Evolutionary conservation across 2,888 invertebrate genomes (phyloP).

Genomic region (Tenthredo livida): DNA sequence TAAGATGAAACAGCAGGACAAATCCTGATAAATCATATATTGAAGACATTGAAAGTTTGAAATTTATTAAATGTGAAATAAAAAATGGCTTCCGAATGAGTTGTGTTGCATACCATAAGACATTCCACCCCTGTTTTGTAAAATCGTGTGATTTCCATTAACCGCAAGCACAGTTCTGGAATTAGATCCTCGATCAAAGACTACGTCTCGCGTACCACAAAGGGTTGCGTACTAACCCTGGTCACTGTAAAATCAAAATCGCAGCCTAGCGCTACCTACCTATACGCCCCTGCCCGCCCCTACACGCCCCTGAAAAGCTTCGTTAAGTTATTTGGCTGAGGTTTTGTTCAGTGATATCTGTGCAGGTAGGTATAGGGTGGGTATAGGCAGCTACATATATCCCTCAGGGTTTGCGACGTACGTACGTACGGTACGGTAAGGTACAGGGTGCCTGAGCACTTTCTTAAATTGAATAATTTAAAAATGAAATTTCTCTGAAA

Average conservation of each 20-base stretch:
- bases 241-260: constrained; percentile 14
- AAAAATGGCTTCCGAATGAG: neutral
- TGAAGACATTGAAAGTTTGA: neutral
- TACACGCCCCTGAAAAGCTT: constrained; percentile 32
- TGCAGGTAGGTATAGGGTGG: neutral
- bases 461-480: constrained; percentile 50
- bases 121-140: neutral
- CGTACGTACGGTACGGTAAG: no score
- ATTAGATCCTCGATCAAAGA: constrained; percentile 20
- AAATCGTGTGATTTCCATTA: neutral
- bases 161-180: neutral
- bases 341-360: neutral
- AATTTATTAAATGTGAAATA: neutral
- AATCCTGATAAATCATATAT: neutral
- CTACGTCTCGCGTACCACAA: neutral
- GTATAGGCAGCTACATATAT: neutral
- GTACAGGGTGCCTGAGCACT: constrained; percentile 29
- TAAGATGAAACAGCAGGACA: neutral
- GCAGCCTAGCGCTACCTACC: neutral
- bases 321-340: neutral
- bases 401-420: neutral
- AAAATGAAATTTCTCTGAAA: constrained; percentile 60
- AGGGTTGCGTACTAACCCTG: constrained; percentile 13
- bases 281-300: constrained; percentile 17
- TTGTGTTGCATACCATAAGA: neutral